Conservation (phyloP, 2,888 invertebrate species). For the Nemapogon koenigi region DNA sequence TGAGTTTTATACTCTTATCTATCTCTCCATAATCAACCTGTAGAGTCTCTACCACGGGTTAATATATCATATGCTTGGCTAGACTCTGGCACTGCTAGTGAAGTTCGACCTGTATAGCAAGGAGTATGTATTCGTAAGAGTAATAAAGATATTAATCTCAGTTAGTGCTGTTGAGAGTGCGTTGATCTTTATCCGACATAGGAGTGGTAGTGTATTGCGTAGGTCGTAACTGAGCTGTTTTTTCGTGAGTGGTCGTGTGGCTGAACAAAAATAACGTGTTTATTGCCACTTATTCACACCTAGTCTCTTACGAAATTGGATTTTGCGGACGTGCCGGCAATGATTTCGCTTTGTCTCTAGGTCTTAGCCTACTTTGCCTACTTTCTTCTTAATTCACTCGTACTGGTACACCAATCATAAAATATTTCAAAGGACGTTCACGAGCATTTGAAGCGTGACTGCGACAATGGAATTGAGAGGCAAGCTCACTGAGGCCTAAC, state of each 20-base stretch:
- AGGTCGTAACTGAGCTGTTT: slow-evolving; percentile 7
- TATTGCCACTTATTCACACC: slow-evolving; percentile 10
- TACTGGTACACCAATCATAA: slow-evolving; percentile 5
- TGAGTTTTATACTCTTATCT: too few relatives aligned
- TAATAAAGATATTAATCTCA: slow-evolving; percentile 31
- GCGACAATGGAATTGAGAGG: slow-evolving; percentile 6
- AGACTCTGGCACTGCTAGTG: too few relatives aligned
- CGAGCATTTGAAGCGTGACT: slow-evolving; percentile 8
- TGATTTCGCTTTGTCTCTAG: too few relatives aligned
- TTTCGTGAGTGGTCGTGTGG: slow-evolving; percentile 6
- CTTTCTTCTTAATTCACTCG: too few relatives aligned
- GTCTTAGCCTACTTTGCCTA: too few relatives aligned
- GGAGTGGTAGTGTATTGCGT: slow-evolving; percentile 6
- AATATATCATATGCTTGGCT: too few relatives aligned
- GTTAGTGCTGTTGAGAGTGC: slow-evolving; percentile 29
- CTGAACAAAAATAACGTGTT: slow-evolving; percentile 5
- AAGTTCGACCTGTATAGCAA: too few relatives aligned
- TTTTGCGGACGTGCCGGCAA: slow-evolving; percentile 1
- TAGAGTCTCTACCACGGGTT: too few relatives aligned
- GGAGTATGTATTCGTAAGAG: slow-evolving; percentile 33
- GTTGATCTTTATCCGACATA: slow-evolving; percentile 27
- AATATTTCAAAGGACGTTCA: slow-evolving; percentile 4
- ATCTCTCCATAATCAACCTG: too few relatives aligned
- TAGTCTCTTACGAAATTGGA: slow-evolving; percentile 7
- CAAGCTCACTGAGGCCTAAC: slow-evolving; percentile 5